These are phyloP conservation scores for Sialis fuliginosa DNA, from an alignment of 2,888 invertebrate species.

Conservation along the genomic window DNA sequence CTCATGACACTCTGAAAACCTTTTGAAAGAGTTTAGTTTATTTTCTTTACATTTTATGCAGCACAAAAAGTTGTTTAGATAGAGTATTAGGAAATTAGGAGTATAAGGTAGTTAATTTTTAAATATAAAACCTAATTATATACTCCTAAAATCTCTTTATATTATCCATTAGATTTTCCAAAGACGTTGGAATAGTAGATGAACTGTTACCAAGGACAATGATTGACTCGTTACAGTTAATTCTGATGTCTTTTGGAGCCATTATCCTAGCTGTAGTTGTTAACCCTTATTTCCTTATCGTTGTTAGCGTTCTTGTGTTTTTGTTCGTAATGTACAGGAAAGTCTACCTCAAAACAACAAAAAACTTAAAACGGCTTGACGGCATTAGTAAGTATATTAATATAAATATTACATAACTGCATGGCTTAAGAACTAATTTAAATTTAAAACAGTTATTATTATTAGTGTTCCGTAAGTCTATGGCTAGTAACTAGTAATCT, in stretches of 20 bases:
- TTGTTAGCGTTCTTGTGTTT: conserved; percentile 39
- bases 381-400: conserved; percentile 25
- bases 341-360: conserved; percentile 51
- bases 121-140: too few species aligned
- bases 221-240: conserved; percentile 44
- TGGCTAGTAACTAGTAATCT: too few species aligned
- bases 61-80: too few species aligned
- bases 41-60: too few species aligned
- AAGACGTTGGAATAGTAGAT: conserved; percentile 66
- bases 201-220: conserved; percentile 49
- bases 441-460: too few species aligned
- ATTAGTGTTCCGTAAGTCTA: too few species aligned
- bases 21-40: too few species aligned
- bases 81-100: too few species aligned
- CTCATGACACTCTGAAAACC: too few species aligned
- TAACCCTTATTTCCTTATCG: conserved; percentile 46
- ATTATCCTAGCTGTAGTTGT: conserved; percentile 52
- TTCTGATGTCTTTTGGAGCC: conserved; percentile 53
- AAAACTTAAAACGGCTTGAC: conserved; percentile 49
- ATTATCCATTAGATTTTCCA: conserved; percentile 45
- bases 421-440: neutral
- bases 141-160: too few species aligned
- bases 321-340: conserved; percentile 44
- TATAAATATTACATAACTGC: neutral
- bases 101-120: too few species aligned